Evolutionary conservation across 2,888 invertebrate species (phyloP).

Genomic region (Phengaris arion): DNA sequence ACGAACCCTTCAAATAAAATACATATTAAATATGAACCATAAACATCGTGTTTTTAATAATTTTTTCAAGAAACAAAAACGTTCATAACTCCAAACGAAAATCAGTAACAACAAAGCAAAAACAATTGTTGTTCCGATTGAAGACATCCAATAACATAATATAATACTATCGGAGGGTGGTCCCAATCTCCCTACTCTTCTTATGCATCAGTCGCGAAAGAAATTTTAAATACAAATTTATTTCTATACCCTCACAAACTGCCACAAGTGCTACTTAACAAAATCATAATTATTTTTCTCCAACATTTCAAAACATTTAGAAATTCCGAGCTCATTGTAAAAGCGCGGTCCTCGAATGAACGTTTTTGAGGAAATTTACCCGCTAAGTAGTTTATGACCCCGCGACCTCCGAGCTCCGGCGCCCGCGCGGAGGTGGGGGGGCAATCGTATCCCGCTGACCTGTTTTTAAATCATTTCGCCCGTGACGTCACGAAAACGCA

Average conservation of each 20-base stretch:
- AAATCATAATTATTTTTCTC: background rate
- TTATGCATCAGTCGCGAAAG: too few species aligned
- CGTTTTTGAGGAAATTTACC: conserved; percentile 14
- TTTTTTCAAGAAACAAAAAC: too few species aligned
- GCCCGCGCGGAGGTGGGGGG: too few species aligned
- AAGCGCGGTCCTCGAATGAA: conserved; percentile 1
- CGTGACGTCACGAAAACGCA: conserved; percentile 7
- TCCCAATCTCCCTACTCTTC: too few species aligned
- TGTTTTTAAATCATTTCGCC: conserved; percentile 15
- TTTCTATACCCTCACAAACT: background rate
- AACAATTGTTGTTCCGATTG: too few species aligned
- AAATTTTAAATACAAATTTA: background rate
- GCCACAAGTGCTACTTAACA: background rate
- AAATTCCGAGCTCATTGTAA: background rate
- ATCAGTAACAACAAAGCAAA: too few species aligned
- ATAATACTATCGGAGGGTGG: too few species aligned
- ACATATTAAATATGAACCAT: too few species aligned
- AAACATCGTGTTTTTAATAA: too few species aligned
- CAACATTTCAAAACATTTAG: conserved; percentile 9
- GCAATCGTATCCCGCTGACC: conserved; percentile 15
- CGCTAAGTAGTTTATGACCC: conserved; percentile 10
- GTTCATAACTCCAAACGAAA: too few species aligned
- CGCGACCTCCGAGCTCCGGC: background rate
- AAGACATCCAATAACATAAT: too few species aligned
- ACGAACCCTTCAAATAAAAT: too few species aligned